These are phyloP conservation scores for Spinibarbus caldwelli DNA, from an alignment of 2,797 vertebrate species.

Conservation along the genomic window DNA sequence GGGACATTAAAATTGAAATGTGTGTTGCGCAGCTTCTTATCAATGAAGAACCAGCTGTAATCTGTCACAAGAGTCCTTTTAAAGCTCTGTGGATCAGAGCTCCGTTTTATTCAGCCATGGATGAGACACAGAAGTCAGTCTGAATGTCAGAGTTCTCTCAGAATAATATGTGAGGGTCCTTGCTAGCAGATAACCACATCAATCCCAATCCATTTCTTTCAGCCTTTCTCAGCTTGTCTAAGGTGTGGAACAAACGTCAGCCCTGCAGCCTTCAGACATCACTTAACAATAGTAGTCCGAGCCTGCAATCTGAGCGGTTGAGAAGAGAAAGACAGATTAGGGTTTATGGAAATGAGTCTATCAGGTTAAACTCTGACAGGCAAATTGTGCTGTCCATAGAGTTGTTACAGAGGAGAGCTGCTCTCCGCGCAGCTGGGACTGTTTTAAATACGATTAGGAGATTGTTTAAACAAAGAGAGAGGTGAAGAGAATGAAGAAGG, in stretches of 20 bases:
- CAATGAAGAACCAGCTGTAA: background rate
- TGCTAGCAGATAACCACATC: constrained; percentile 11
- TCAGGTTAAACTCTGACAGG: constrained; percentile 34
- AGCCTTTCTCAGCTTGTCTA: background rate
- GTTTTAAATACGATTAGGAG: constrained; percentile 51
- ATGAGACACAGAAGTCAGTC: background rate
- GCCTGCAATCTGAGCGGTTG: background rate
- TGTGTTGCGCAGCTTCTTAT: background rate
- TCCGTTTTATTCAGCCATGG: background rate
- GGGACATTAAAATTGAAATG: background rate
- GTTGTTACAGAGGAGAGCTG: constrained; percentile 23
- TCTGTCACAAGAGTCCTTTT: background rate
- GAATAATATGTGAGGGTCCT: constrained; percentile 28
- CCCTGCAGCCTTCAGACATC: constrained; percentile 8
- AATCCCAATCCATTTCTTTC: constrained; percentile 28
- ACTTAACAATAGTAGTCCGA: constrained; percentile 17
- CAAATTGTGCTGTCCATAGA: constrained; percentile 25
- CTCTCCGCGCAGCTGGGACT: constrained; percentile 35
- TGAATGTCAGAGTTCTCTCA: constrained; percentile 27
- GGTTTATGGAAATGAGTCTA: constrained; percentile 35
- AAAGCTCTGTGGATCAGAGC: background rate
- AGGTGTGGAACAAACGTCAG: constrained; percentile 20
- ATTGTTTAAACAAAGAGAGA: constrained; percentile 42
- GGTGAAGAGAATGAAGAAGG: constrained; percentile 11
- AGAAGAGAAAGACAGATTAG: constrained; percentile 35